Conservation (phyloP, 2,113 vertebrate genomes). For the Upupa epops region DNA sequence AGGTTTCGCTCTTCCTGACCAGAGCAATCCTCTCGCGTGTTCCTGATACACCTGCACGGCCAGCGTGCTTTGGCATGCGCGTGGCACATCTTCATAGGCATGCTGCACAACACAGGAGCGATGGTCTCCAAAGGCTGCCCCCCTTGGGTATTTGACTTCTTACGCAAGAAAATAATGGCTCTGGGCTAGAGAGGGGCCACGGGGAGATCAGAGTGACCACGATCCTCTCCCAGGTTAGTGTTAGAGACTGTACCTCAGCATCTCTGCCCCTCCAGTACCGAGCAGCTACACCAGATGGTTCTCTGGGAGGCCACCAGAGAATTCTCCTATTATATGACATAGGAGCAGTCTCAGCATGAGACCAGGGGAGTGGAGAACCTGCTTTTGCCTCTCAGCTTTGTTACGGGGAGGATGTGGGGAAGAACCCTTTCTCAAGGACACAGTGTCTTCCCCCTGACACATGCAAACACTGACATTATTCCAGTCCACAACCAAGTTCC, state of each 20-base stretch:
- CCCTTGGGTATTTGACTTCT: not conserved
- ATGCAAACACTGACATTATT: not conserved
- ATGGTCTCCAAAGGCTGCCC: not conserved
- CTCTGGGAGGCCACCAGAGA: not conserved
- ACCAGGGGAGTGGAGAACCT: not conserved
- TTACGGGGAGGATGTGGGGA: not conserved
- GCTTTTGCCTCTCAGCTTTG: not conserved
- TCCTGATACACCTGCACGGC: not conserved
- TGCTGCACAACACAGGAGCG: not conserved
- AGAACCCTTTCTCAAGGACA: not conserved
- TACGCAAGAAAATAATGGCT: not conserved
- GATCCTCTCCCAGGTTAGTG: not conserved
- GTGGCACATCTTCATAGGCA: not conserved
- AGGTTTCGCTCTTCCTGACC: not conserved
- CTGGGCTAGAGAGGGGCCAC: not conserved
- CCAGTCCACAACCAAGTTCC: not conserved
- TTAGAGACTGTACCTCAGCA: not conserved
- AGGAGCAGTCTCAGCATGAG: not conserved
- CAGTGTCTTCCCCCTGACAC: fast-evolving
- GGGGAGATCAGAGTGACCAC: not conserved
- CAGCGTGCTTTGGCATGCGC: not conserved
- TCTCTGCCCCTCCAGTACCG: not conserved
- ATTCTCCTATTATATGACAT: not conserved
- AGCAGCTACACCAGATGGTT: not conserved
- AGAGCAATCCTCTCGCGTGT: not conserved